Evolutionary conservation across 2,113 vertebrate genomes (phyloP), one percentile per base, ranked within the genome.

Genomic region (Andinoacara biseriatus): DNA sequence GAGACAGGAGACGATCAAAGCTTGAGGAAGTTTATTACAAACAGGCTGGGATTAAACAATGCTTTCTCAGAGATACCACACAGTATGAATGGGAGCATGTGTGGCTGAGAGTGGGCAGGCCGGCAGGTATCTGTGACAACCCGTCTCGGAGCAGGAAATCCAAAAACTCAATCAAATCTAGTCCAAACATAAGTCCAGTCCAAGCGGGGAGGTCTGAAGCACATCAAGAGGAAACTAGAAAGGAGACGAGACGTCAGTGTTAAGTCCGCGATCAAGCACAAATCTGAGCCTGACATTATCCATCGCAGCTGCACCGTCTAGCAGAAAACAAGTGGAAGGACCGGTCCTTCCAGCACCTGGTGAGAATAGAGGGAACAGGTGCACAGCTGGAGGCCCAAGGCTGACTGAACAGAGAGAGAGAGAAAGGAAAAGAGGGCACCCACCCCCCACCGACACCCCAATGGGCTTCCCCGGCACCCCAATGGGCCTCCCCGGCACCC

Each of bases 121-220:
- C 49, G 40, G 26, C 40, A 26, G 49, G 22, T 11, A 18, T 18
- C 26, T 67, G 63, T 67, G 46, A 5, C 2, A 49, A 7, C 15
- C 15, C 15, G 63, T 49, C 22, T 49, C 29, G 24, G 49, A 29
- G 65, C 46, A 49, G 43, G 65, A 69, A 49, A 49, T 69, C 65
- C 65, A 69, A 67, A 67, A 67, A 46, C 63, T 46, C 26, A 46
- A 67, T n/a, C n/a, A n/a, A n/a, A n/a, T n/a, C n/a, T n/a, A n/a
- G 62, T 67, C 40, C 63, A 67, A 67, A 11, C 43, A 49, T 40
- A 49, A 29, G 4, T 0, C 5, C 17, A 46, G 15, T 67, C 22
- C 40, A 69, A 24, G 9, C 10, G 49, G 40, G 43, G 43, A 69
- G 17, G 43, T 29, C 43, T 43, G 29, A 20, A 49, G 17, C 24